Conservation (phyloP, 2,888 invertebrate species). For the Callyntrura guangdongensis region DNA sequence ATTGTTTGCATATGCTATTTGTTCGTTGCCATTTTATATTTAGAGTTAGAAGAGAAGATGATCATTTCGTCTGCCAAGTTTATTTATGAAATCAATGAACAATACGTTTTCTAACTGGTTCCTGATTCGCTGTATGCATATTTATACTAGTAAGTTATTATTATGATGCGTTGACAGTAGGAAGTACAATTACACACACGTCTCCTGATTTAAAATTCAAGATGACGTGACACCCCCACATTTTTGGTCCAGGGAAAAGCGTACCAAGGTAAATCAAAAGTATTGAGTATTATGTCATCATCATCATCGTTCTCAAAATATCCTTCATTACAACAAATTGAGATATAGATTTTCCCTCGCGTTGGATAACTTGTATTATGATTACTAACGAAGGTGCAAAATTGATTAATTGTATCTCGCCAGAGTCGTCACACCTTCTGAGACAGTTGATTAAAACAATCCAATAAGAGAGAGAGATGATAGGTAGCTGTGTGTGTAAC, state of each 20-base stretch:
- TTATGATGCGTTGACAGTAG: neutral
- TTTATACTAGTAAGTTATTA: neutral
- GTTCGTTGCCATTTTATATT: conserved; percentile 47
- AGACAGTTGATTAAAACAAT: conserved; percentile 33
- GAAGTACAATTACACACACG: neutral
- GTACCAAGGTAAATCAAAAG: too few relatives aligned
- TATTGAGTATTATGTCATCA: neutral
- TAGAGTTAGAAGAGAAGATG: neutral
- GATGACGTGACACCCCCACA: neutral
- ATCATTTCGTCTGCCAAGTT: neutral
- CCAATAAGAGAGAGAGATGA: neutral
- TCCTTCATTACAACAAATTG: neutral
- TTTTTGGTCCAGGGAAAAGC: too few relatives aligned
- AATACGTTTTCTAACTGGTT: conserved; percentile 33
- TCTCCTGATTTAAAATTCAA: neutral
- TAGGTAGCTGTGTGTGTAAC: neutral
- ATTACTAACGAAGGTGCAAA: conserved; percentile 22
- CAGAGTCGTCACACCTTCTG: conserved; percentile 13
- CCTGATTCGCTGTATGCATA: conserved; percentile 23
- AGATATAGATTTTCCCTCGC: neutral
- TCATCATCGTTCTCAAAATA: neutral
- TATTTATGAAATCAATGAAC: neutral
- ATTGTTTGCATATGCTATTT: neutral
- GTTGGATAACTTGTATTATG: neutral
- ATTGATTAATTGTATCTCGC: conserved; percentile 48